Base-by-base conservation (phyloP, 2,797 vertebrate genomes). In the Lepus townsendii region DNA sequence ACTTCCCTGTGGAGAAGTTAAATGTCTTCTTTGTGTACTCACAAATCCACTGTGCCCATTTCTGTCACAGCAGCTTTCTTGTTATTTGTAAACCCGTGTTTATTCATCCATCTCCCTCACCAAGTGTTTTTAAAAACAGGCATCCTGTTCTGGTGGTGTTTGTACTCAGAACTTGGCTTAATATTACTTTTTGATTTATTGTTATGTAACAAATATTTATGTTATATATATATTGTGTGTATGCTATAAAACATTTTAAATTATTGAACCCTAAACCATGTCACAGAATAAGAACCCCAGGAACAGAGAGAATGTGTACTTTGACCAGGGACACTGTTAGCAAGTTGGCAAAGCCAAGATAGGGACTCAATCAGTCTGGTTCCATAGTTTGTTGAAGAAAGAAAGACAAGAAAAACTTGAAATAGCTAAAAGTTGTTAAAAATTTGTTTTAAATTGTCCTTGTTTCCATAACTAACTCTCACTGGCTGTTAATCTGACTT, bases 151-250 rank as follows among this genome's bases (percentile, higher is more conserved):
- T 62, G 35, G 68, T 47, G 20, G 16, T 92, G 50, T 94, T 68
- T 75, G 8, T 79, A 20, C 3, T 80, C 62, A 83, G 22, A 13
- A 3, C 50, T 89, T 94, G n/a, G 17, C 68, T 62, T 60, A 84
- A 80, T 60, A 88, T 77, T 78, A 72, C 19, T 69, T 78, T 62
- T 52, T 42, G 14, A 57, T 88, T 93, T 30, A 77, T 63, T 94
- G 78, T 80, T 91, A 88, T 82, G 76, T 89, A 88, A 80, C 52
- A 85, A 52, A 68, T 75, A 62, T 62, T 68, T 93, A 57, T 83
- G 32, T 93, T 65, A 38, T 14, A 32, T 65, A 38, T 14, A 32
- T 83, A 54, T 13, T 12, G 14, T 77, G 30, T 93, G 19, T 50
- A 10, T 71, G 14, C 26, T 71, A 42, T n/a, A 42, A 68, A 26